Conservation (phyloP, 2,888 invertebrate species). For the Drosophila pegasa region DNA sequence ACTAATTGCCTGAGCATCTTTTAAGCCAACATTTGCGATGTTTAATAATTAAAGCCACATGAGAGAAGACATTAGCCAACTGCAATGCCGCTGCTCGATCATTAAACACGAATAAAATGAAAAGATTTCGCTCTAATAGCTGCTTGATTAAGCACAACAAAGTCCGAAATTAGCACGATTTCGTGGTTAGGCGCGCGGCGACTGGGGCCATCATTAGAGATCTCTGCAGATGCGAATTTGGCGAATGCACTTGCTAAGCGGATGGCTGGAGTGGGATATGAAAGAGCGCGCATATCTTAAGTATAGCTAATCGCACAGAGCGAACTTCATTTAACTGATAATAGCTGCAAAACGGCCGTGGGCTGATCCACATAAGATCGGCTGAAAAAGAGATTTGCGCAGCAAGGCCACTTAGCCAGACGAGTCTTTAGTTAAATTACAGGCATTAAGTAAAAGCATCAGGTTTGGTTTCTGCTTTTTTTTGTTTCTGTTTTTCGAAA, state of each 20-base stretch:
- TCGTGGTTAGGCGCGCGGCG: constrained; percentile 2
- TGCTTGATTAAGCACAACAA: constrained; percentile 5
- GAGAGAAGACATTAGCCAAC: not conserved
- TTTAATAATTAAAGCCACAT: not conserved
- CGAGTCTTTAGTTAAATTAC: constrained; percentile 72
- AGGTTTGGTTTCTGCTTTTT: not conserved
- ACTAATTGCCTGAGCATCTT: not conserved
- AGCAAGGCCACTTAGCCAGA: constrained; percentile 59
- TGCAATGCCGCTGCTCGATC: not conserved
- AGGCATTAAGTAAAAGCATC: constrained; percentile 39
- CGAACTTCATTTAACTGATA: constrained; percentile 53
- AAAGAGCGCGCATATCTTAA: constrained; percentile 6
- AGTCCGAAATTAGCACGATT: constrained; percentile 12
- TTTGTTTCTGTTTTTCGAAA: constrained; percentile 13
- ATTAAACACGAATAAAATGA: not conserved
- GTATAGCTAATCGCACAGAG: constrained; percentile 29
- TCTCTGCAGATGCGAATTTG: not conserved
- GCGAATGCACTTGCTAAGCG: constrained; percentile 26
- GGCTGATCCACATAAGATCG: constrained; percentile 29
- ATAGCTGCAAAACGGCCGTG: constrained; percentile 33
- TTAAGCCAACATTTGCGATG: not conserved
- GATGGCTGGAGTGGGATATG: constrained; percentile 16
- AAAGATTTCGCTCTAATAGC: constrained; percentile 13
- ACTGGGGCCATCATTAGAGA: constrained; percentile 3
- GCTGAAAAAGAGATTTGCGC: constrained; percentile 10